A percentile compares a stretch with the other conserved stretches of the same genome.
Conservation (phyloP, 2,888 invertebrate species). For the Epinotia demarniana region DNA sequence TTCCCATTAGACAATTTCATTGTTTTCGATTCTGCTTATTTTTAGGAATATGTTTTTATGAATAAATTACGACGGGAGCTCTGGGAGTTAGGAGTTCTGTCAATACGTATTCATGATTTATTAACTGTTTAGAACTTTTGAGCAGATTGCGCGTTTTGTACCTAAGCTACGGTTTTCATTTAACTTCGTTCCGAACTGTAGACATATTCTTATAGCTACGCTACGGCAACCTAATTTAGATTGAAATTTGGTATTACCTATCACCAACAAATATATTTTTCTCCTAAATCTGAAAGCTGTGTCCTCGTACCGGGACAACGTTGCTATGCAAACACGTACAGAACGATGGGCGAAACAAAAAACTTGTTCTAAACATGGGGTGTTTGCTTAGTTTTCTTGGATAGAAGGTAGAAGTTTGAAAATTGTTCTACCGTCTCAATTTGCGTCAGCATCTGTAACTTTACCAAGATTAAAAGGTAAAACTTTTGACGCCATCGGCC, state of each 20-base stretch:
- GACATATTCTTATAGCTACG: not conserved
- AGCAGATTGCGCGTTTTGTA: not conserved
- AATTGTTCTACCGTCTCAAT: slow-evolving; percentile 9
- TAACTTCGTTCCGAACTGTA: not conserved
- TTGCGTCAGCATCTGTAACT: not conserved
- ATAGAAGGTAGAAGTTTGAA: slow-evolving; percentile 23
- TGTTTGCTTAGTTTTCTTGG: slow-evolving; percentile 14
- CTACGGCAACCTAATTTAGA: not conserved
- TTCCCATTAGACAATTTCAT: slow-evolving; percentile 53
- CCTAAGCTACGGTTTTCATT: too few relatives aligned
- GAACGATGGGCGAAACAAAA: slow-evolving; percentile 4
- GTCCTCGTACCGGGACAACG: not conserved
- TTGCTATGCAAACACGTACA: slow-evolving; percentile 14
- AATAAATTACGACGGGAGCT: slow-evolving; percentile 34
- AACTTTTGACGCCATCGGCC: not conserved
- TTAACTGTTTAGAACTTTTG: slow-evolving; percentile 22
- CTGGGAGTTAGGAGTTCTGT: slow-evolving; percentile 31
- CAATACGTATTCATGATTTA: slow-evolving; percentile 30
- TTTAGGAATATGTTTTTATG: slow-evolving; percentile 39
- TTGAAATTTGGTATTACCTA: not conserved
- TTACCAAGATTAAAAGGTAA: not conserved
- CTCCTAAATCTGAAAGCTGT: too few relatives aligned
- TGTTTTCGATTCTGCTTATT: slow-evolving; percentile 50
- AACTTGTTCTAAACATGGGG: not conserved
- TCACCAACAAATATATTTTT: too few relatives aligned